These are phyloP conservation scores for Oscheius sp. DNA, from an alignment of 1,140 invertebrate genomes.

Conservation along the genomic window DNA sequence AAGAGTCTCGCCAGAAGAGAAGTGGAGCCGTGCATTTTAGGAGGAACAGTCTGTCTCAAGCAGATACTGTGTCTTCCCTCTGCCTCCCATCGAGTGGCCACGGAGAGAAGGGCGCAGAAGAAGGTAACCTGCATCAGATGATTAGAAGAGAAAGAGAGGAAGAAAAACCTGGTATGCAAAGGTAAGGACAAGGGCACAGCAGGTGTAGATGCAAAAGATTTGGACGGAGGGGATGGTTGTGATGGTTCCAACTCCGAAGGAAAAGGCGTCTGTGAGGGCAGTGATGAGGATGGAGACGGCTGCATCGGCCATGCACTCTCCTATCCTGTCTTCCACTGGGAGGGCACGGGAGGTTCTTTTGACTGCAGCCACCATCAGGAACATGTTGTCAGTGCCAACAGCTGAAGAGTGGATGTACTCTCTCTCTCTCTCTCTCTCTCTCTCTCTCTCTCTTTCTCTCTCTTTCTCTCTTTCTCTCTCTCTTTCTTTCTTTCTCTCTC, in stretches of 20 bases:
- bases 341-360: slow-evolving; percentile 50
- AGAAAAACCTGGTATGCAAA: slow-evolving; percentile 77
- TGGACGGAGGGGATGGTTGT: slow-evolving; percentile 68
- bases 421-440: no score
- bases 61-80: slow-evolving; percentile 52
- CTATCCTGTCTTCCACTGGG: slow-evolving; percentile 48
- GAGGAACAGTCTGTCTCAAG: slow-evolving; percentile 43
- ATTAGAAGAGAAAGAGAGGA: not conserved
- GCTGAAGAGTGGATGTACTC: no score
- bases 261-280: slow-evolving; percentile 64
- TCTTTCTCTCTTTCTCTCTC: not conserved
- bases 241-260: slow-evolving; percentile 65
- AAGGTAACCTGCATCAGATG: slow-evolving; percentile 51
- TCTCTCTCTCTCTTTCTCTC: not conserved
- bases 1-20: slow-evolving; percentile 35
- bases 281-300: slow-evolving; percentile 66
- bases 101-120: slow-evolving; percentile 49
- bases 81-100: slow-evolving; percentile 52
- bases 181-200: slow-evolving; percentile 84
- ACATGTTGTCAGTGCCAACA: slow-evolving; percentile 67
- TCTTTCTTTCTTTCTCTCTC: not conserved
- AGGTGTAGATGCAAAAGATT: slow-evolving; percentile 94
- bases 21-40: slow-evolving; percentile 15
- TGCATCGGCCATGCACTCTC: slow-evolving; percentile 62
- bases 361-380: slow-evolving; percentile 64